Percentiles rank a stretch among this genome's conserved stretches.
Conservation (phyloP, 2,888 invertebrate genomes). For the Chrysotoxum bicinctum region DNA sequence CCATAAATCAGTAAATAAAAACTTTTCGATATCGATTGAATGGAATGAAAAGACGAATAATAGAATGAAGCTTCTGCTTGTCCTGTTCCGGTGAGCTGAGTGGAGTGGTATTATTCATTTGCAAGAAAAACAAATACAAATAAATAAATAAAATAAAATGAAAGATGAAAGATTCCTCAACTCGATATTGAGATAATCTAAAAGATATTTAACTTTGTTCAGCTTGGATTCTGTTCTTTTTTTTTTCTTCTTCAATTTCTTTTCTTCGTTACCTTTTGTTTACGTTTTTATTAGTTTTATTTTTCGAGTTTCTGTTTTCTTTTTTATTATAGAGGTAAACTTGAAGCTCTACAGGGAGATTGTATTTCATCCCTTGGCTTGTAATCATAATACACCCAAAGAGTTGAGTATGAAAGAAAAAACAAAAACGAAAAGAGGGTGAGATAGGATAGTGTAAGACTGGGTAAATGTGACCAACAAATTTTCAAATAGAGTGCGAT, state of each 20-base stretch:
- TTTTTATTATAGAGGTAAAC: neutral
- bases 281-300: constrained; percentile 37
- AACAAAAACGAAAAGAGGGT: neutral
- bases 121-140: constrained; percentile 37
- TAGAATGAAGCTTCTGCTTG: constrained; percentile 21
- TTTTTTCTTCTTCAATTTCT: no score
- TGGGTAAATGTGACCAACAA: neutral
- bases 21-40: constrained; percentile 36
- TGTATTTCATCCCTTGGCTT: constrained; percentile 13
- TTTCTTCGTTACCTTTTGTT: constrained; percentile 38
- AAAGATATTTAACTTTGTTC: constrained; percentile 21
- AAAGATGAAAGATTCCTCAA: constrained; percentile 45
- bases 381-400: neutral
- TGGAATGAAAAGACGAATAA: constrained; percentile 7
- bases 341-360: constrained; percentile 25
- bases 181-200: neutral
- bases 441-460: neutral
- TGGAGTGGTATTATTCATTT: constrained; percentile 12
- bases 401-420: neutral
- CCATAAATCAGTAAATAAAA: constrained; percentile 35
- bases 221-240: neutral
- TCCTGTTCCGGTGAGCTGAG: neutral
- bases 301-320: neutral
- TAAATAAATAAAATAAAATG: constrained; percentile 10
- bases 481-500: neutral